Evolutionary conservation across 2,888 invertebrate species (phyloP).

Genomic region (Mesopsocus fuscifrons): DNA sequence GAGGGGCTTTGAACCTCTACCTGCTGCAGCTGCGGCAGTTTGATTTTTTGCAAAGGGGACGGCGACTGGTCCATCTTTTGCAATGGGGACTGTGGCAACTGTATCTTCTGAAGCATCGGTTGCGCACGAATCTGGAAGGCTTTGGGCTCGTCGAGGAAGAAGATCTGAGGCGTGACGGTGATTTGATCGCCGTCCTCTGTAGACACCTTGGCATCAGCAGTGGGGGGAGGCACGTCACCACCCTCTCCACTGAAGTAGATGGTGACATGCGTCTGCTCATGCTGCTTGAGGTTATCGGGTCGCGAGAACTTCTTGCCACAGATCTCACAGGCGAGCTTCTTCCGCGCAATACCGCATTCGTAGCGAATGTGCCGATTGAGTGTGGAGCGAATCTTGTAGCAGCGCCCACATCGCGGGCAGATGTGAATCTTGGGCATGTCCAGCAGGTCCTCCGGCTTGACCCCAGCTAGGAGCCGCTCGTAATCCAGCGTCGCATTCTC

Average conservation of each 20-base stretch:
- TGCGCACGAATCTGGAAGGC: background rate
- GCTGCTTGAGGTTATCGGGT: constrained; percentile 31
- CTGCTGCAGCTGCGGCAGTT: background rate
- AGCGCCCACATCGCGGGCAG: constrained; percentile 4
- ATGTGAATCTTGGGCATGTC: constrained; percentile 3
- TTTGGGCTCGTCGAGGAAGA: constrained; percentile 1
- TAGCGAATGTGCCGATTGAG: constrained; percentile 31
- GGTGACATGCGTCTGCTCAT: constrained; percentile 26
- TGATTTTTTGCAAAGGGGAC: background rate
- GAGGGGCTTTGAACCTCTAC: background rate
- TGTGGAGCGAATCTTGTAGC: constrained; percentile 7
- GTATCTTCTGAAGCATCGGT: constrained; percentile 2
- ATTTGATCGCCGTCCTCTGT: constrained; percentile 3
- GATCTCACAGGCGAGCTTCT: constrained; percentile 38
- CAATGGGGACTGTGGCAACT: background rate
- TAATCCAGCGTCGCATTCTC: constrained; percentile 6
- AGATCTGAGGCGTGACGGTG: constrained; percentile 1
- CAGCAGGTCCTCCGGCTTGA: background rate
- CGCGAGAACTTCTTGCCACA: constrained; percentile 38
- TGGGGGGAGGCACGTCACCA: background rate
- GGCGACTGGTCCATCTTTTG: background rate
- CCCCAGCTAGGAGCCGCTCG: constrained; percentile 5
- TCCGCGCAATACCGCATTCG: constrained; percentile 35
- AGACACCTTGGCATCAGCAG: background rate
- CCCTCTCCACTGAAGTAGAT: constrained; percentile 7